Evolutionary conservation across 2,888 invertebrate species (phyloP), one percentile per base, ranked within the genome.

Genomic region (Apodemia hepburni): DNA sequence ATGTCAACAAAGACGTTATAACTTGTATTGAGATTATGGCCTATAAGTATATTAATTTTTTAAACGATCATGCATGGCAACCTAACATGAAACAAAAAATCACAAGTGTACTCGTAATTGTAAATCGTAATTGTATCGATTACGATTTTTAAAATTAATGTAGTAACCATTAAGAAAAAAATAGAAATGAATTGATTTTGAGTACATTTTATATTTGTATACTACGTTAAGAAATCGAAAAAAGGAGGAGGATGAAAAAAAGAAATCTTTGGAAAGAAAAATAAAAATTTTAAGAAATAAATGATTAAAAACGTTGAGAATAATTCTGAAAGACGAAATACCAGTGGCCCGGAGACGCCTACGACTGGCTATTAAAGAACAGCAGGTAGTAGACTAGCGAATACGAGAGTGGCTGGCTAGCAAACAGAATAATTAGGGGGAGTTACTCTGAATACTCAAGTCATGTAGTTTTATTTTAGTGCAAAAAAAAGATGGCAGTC

Each of bases 191-290:
- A 3, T 38, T 38, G 15, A 38, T 38, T 12, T 38, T 38, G 12
- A 57, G 58, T 47, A 47, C 59, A 33, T 58, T 64, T 51, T 59
- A 8, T 58, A 60, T 64, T 27, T 59, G 59, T 33, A 47, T 64
- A 57, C 62, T 62, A 60, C 62, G 62, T 1, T 59, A 45, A 62
- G 45, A 60, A 64, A 64, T 27, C 27, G 58, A 47, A 42, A 57
- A 51, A 59, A 61, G 35, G 61, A 58, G 3, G 61, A 64, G 5
- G 54, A 64, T 9, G 64, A 63, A 22, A 61, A 58, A 58, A 15
- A 42, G 11, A 61, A 27, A 42, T 12, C 17, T 42, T n/a, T 61
- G 38, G 11, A 58, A 42, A 61, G 57, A 42, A 61, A 61, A 58
- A 58, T 61, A 15, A 57, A 38, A 58, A 57, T 45, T 42, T 61